Evolutionary conservation across 2,113 vertebrate species (phyloP).

Genomic region (Raphicerus campestris): DNA sequence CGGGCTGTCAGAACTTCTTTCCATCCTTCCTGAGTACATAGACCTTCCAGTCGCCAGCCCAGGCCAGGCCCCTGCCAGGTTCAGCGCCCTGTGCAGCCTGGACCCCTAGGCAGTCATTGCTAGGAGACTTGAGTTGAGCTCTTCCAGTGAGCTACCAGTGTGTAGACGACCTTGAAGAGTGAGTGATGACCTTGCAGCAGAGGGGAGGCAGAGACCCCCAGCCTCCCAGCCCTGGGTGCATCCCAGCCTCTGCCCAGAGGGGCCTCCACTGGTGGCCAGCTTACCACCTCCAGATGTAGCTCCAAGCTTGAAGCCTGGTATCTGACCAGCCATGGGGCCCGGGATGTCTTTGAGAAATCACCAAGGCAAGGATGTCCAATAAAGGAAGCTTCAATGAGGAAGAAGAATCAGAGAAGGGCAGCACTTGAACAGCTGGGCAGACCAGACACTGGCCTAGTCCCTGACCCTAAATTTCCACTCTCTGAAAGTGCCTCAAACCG

Average conservation of each 20-base stretch:
- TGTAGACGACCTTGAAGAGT: rapidly evolving
- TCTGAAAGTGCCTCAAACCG: background rate
- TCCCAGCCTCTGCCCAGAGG: background rate
- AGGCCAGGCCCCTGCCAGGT: background rate
- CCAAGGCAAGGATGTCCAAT: background rate
- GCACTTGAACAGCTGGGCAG: no score
- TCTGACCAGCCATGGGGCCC: rapidly evolving
- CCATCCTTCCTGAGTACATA: background rate
- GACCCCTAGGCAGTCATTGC: background rate
- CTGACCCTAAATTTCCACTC: background rate
- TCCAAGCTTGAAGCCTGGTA: no score
- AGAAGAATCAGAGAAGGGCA: background rate
- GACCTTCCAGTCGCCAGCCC: no score
- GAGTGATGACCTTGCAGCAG: no score
- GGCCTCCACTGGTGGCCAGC: background rate
- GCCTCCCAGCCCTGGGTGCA: background rate
- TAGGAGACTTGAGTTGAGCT: background rate
- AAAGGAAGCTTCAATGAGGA: background rate
- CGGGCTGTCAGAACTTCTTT: background rate
- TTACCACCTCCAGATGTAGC: background rate
- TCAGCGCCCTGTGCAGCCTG: background rate
- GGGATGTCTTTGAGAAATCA: background rate
- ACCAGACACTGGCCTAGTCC: no score
- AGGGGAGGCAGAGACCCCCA: background rate
- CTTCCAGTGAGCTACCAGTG: rapidly evolving